Evolutionary conservation across 2,797 vertebrate genomes (phyloP), one percentile per base, ranked within the genome.

Genomic region (Xiphophorus birchmanni): DNA sequence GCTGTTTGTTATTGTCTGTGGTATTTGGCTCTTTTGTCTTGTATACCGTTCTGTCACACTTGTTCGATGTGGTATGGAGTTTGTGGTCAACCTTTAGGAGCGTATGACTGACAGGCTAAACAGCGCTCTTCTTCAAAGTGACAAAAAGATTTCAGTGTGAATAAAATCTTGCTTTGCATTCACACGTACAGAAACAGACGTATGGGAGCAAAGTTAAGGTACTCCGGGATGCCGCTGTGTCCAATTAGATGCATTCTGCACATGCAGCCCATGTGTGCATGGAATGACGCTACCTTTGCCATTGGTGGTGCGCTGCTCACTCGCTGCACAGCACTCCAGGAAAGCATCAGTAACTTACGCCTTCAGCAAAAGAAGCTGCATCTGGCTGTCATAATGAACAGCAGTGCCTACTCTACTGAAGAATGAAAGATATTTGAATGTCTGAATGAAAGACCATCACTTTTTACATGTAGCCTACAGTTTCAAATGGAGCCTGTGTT

Each of bases 231-330:
- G 23, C 65, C 65, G 4, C 89, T 92, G 89, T 73, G 79, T 92
- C 84, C 42, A 54, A 85, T 93, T 91, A 91, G 83, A 82, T 74
- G 67, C 58, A 79, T 86, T 88, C 73, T 87, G 85, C 88, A 90
- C 90, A 91, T 94, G 92, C 84, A 54, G 84, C 75, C 90, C 93
- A 93, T 92, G 90, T 95, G 94, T 90, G 89, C 79, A 12, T 58
- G 73, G 75, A 77, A 50, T 80, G 81, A 72, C 18, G 26, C 73
- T 76, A 65, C 85, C 78, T 86, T 63, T 82, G 80, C 72, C 50
- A 44, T 56, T 82, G 84, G 84, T 87, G 67, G 87, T 5, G 8
- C 32, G 13, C 44, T 77, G 54, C 77, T 82, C 77, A 67, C 78
- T 84, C 76, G 40, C 83, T 72, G 78, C 79, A 85, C 81, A 81